Evolutionary conservation across 2,888 invertebrate genomes (phyloP), one percentile per base, ranked within the genome.

Genomic region (Ceramica pisi): DNA sequence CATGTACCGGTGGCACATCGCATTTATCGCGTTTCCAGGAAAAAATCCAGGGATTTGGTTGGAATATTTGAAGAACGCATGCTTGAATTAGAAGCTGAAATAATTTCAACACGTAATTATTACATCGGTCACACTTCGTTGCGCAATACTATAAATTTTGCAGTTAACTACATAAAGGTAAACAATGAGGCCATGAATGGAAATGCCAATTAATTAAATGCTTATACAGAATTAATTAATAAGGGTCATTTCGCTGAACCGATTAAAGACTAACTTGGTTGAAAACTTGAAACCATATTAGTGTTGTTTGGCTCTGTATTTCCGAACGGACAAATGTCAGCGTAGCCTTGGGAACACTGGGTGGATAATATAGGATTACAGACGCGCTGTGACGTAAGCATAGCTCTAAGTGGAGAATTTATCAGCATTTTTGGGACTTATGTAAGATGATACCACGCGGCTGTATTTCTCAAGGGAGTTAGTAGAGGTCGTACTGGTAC

Each of bases 351-450:
- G 51, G 48, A 64, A 51, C 26, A 60, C 70, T 75, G 59, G 63
- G 59, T 38, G 70, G 70, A 60, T 76, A 57, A 69, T 53, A 76
- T 60, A 76, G 59, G 63, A 75, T 75, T 76, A 76, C 77, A 64
- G 38, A 41, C 70, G 53, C 50, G 12, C n/a, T 61, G 74, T 74
- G 77, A 76, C 63, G 70, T 60, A 69, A 70, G 59, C 70, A 50
- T 50, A 14, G 44, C 35, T 10, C 10, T 50, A 59, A 69, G 76
- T 75, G 53, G 63, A 38, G 67, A 60, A 60, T 60, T 70, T 60
- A 60, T 63, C 59, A 26, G 35, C 35, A 26, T 61, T 74, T 74
- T 75, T 44, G 38, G 55, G 16, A 68, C 61, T 61, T 74, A 60
- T 50, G 50, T 68, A 67, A 75, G 38, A 46, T 61, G 26, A 68